Base-by-base conservation (phyloP, 2,113 vertebrate genomes). In the Eulacestoma nigropectus region DNA sequence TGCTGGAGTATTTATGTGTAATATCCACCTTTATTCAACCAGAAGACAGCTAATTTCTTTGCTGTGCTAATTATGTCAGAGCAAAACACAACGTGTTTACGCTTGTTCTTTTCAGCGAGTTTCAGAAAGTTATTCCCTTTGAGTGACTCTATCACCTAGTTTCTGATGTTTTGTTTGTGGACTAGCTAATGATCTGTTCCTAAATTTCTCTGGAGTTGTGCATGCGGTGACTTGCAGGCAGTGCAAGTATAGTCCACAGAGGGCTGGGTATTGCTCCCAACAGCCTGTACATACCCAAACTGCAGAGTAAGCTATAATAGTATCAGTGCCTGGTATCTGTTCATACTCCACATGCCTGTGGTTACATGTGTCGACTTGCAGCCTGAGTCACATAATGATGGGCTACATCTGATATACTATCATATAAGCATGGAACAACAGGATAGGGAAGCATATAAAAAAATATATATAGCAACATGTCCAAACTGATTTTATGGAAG, bases 51-150 rank as follows among this genome's bases (percentile, higher is more conserved):
- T 93, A 84, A 96, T 91, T 89, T 93, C 79, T 91, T 74, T 74
- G 60, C 83, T 92, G 79, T n/a, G 30, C 50, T 94, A 96, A 95
- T 94, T 97, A 76, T 59, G 78, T 83, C 87, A 83, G 74, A 74
- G 59, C 50, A 93, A 96, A 90, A 90, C 60, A 93, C 41, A 83
- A 78, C 84, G 5, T 42, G 81, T 81, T 87, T 91, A 69, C 0
- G 6, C 81, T 87, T 93, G 89, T 27, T 78, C 55, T 78, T 90
- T 44, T 87, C 79, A 77, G 84, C 14, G 57, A 70, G 35, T 81
- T 94, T 55, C 57, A 88, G 68, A 95, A 94, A 91, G 80, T 21
- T 30, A 78, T 64, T 91, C 87, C 25, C 52, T 84, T 15, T 32
- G 50, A 81, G 44, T 60, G 79, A 81, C 57, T 84, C 56, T n/a